Evolutionary conservation across 2,888 invertebrate genomes (phyloP), one percentile per base, ranked within the genome.

Genomic region (Laothoe populi): DNA sequence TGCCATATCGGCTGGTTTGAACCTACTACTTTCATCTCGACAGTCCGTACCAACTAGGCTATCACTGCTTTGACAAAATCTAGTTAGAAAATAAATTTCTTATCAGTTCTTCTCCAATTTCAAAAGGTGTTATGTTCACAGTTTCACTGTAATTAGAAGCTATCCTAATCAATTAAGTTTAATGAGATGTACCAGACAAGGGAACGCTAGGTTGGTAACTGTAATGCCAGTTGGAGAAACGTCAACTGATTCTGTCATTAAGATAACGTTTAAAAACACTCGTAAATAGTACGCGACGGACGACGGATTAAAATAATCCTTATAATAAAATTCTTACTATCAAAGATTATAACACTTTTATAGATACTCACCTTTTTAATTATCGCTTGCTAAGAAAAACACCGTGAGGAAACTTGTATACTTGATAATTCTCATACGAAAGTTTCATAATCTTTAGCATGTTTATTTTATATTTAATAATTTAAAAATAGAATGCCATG

Each of bases 181-280:
- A n/a, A n/a, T n/a, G n/a, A n/a, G n/a, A n/a, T n/a, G 48, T 48
- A 26, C 24, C n/a, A 48, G 8, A 1, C 46, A 46, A 46, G 46
- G 24, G 48, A 48, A 46, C 23, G 48, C 13, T 13, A 1, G 26
- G 24, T 38, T 2, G 7, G 5, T 48, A 48, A 48, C 48, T 48
- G 48, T 48, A 48, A 21, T 46, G 11, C 23, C 46, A 23, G 23
- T 46, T 11, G 23, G 23, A 38, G 38, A 35, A 35, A 23, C 4
- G 11, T 23, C 46, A 23, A 46, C 46, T 23, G 45, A 45, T 45
- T 45, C 45, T 45, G 45, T 45, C 46, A 46, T 46, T 46, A 13
- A 46, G 23, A 46, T 46, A 46, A 46, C 13, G 21, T 46, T 21
- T 23, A 13, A 21, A 45, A 45, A 44, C 19, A 45, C 21, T 10